These are phyloP conservation scores for Bombus breviceps DNA, from an alignment of 1,140 invertebrate species.

Conservation along the genomic window DNA sequence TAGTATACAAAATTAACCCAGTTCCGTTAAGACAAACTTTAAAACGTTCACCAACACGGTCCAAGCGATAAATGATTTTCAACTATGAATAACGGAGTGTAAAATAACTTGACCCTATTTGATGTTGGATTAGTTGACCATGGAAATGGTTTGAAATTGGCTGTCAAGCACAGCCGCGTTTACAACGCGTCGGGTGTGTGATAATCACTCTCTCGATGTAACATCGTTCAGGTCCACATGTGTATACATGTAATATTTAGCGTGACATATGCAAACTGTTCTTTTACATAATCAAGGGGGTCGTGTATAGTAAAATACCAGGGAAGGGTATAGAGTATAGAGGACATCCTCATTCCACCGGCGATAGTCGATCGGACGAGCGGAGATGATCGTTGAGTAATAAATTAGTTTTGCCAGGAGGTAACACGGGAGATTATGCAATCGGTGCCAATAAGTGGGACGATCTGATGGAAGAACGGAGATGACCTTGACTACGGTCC, in stretches of 20 bases:
- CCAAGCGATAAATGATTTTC: neutral
- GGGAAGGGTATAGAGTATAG: slow-evolving; percentile 56
- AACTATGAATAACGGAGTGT: neutral
- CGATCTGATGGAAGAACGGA: slow-evolving; percentile 57
- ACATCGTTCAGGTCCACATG: neutral
- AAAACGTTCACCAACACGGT: neutral
- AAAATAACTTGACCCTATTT: slow-evolving; percentile 22
- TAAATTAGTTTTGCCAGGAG: slow-evolving; percentile 74
- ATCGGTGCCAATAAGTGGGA: slow-evolving; percentile 59
- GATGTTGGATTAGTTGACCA: neutral
- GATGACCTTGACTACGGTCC: slow-evolving; percentile 56
- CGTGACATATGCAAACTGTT: neutral
- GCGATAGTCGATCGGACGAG: slow-evolving; percentile 57
- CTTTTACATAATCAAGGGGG: slow-evolving; percentile 30
- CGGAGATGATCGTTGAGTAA: slow-evolving; percentile 76
- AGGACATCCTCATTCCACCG: slow-evolving; percentile 76
- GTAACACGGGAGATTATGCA: slow-evolving; percentile 70
- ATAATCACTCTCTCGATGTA: neutral
- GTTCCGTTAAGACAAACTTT: neutral
- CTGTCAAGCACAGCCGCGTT: neutral
- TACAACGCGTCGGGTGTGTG: neutral
- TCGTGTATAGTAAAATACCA: slow-evolving; percentile 22
- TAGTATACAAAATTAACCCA: too few relatives aligned
- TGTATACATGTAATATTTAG: neutral
- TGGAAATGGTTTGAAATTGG: neutral